Evolutionary conservation across 2,888 invertebrate genomes (phyloP), one percentile per base, ranked within the genome.

Genomic region (Gymnocheta viridis): DNA sequence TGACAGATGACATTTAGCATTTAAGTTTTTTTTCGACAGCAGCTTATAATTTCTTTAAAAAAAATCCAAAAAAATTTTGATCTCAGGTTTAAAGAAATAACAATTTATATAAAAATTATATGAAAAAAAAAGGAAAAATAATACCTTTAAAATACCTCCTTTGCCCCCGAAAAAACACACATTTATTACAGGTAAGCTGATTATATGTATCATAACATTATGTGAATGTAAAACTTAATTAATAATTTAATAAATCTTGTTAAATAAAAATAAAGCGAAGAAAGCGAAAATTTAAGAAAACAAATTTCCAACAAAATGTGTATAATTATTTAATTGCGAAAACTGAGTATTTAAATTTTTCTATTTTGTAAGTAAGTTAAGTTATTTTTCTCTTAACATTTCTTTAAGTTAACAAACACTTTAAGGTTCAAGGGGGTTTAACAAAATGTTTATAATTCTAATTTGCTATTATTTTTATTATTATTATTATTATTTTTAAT

Each of bases 261-360:
- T 51, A 69, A 74, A 77, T 66, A 72, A 82, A 77, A 73, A 78
- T 32, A 74, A 82, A 56, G 32, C 10, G 44, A 5, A 67, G n/a
- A 58, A 38, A 41, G 54, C 10, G 14, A 29, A 69, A 51, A 41
- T 56, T 14, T 56, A 62, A 66, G 32, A 47, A 78, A 77, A 69
- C 62, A 78, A 64, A 62, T 79, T 64, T 64, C 7, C 38, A 60
- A 66, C 47, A 76, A 78, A 77, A 72, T 47, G 70, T 82, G 81
- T 74, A 58, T 72, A 58, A 70, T 82, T 72, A 82, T 82, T 77
- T 81, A 62, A 62, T 19, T 22, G 29, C 38, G 35, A 49, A 29
- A 62, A 62, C 44, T 38, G 9, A 38, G 54, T 54, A 56, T 41
- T 70, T 35, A 10, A n/a, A 56, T 19, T 54, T 41, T 64, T 79